phyloP scores from a whole-genome alignment of 2,888 invertebrate genomes.

The Steinernema scapterisci region DNA sequence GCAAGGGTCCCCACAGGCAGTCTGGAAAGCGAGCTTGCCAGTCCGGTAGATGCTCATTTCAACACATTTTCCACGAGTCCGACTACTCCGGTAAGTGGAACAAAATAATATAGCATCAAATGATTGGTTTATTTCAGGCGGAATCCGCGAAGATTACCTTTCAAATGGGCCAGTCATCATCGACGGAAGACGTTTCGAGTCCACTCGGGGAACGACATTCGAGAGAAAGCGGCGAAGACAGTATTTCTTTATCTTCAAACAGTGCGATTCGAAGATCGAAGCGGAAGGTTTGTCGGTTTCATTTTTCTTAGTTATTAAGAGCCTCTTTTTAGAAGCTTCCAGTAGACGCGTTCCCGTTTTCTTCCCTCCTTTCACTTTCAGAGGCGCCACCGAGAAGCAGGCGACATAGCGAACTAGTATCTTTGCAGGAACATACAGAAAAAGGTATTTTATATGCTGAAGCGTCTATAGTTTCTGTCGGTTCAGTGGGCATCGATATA shows the following conservation, averaged over 20 bases:
- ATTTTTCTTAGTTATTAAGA: background rate
- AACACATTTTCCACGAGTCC: background rate
- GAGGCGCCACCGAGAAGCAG: background rate
- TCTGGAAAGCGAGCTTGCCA: background rate
- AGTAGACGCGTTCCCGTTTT: background rate
- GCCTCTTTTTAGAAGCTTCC: background rate
- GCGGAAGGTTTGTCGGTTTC: background rate
- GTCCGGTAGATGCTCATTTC: background rate
- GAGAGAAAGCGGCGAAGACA: background rate
- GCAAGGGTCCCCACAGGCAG: background rate
- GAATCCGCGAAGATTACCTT: background rate
- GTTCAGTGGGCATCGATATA: too few relatives aligned
- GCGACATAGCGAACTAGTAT: background rate
- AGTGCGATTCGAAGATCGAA: background rate
- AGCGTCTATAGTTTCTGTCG: too few relatives aligned
- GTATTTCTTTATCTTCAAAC: background rate
- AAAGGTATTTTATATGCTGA: background rate
- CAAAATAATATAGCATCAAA: too few relatives aligned
- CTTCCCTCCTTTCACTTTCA: background rate
- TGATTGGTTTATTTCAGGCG: background rate
- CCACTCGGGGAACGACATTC: background rate
- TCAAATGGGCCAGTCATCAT: constrained; percentile 18
- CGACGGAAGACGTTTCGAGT: background rate
- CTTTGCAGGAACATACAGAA: background rate
- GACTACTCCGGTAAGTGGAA: background rate